These are phyloP conservation scores for Drosophila setosimentum DNA, from an alignment of 2,888 invertebrate genomes.

Conservation along the genomic window DNA sequence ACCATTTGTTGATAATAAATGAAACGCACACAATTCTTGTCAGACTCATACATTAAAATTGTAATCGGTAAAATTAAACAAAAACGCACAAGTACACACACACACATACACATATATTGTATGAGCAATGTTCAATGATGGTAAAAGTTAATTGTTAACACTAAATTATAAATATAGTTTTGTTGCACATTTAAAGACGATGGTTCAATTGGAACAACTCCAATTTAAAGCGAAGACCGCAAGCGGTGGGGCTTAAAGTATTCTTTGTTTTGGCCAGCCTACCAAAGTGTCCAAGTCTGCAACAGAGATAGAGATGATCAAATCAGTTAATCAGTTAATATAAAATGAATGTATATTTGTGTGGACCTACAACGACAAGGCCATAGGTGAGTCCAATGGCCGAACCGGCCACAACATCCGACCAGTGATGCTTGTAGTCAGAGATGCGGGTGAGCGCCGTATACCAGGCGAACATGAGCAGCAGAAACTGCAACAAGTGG, in stretches of 20 bases:
- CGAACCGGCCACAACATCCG: slow-evolving; percentile 95
- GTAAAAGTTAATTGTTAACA: slow-evolving; percentile 5
- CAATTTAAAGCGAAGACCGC: slow-evolving; percentile 22
- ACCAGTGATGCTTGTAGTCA: slow-evolving; percentile 99
- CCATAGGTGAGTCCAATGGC: slow-evolving; percentile 89
- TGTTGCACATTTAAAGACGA: slow-evolving; percentile 24
- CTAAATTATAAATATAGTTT: slow-evolving; percentile 23
- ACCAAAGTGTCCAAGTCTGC: slow-evolving; percentile 74
- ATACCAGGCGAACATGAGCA: slow-evolving; percentile 92
- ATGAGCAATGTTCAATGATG: slow-evolving; percentile 4
- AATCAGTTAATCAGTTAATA: background rate
- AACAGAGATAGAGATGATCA: slow-evolving; percentile 5
- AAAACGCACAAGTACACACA: slow-evolving; percentile 4
- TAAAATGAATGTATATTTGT: background rate
- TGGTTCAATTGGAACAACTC: slow-evolving; percentile 15
- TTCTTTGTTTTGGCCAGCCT: slow-evolving; percentile 13
- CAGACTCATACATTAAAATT: slow-evolving; percentile 33
- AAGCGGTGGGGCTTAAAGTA: slow-evolving; percentile 11
- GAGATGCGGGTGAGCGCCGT: slow-evolving; percentile 95
- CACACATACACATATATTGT: background rate
- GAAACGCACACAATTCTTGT: background rate
- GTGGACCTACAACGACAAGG: slow-evolving; percentile 88
- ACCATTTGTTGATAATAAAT: background rate
- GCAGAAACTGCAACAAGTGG: slow-evolving; percentile 92
- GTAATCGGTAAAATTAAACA: slow-evolving; percentile 59